Evolutionary conservation across 2,113 vertebrate genomes (phyloP), one percentile per base, ranked within the genome.

Genomic region (Girardinichthys multiradiatus): DNA sequence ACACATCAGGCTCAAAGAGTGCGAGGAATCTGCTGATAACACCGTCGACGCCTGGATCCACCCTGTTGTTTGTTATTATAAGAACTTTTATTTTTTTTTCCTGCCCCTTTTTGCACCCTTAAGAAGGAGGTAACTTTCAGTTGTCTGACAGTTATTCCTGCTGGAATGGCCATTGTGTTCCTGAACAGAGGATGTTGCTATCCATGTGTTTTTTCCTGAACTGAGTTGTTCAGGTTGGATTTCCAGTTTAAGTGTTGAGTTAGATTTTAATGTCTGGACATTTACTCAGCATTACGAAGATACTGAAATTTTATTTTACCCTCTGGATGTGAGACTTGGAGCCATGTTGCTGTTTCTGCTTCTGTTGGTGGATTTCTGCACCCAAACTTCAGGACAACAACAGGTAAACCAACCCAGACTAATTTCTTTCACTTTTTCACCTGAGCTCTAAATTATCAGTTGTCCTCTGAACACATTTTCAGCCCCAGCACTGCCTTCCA

Each of bases 381-480:
- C 83, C 64, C 83, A 81, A 15, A 73, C 75, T 1, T 86, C 85
- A 58, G 60, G 59, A 39, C 86, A 89, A 60, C 30, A 85, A 64
- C 84, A 84, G 90, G 90, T 91, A 90, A 79, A n/a, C 24, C 24
- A 10, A 21, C 63, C 33, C 68, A 72, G 21, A 48, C 69, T 57
- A 67, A 60, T 7, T 58, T 37, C 31, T 57, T 24, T 54, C 48
- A n/a, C 21, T 3, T 54, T 54, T 24, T 54, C 48, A 54, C 9
- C 48, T 21, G 21, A 54, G 48, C 19, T n/a, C 48, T 54, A 11
- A 17, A 24, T n/a, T 8, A 21, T n/a, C 24, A n/a, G 48, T 4
- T 19, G 19, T 45, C 17, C 4, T 45, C 42, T 45, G 6, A 45
- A 45, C 42, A 19, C 5, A 45, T 45, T 5, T 45, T 14, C 42